Conservation (phyloP, 1,140 invertebrate species). For the Pseudomyrmex concolor region DNA sequence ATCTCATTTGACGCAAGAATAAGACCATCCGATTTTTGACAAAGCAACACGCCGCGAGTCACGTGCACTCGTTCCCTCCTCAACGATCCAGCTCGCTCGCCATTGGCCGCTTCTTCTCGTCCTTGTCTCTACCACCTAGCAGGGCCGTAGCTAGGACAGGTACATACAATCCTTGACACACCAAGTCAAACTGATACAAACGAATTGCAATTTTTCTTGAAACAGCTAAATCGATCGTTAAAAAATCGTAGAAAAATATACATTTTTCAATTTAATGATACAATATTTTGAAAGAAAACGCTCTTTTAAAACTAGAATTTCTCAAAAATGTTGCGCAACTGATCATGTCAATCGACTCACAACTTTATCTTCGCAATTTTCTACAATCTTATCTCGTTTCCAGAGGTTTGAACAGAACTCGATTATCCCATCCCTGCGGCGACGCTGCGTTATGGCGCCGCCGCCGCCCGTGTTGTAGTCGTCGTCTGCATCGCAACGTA, state of each 20-base stretch:
- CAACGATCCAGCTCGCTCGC: slow-evolving; percentile 20
- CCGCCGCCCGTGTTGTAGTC: not conserved
- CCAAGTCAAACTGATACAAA: no score
- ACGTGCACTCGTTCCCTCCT: slow-evolving; percentile 65
- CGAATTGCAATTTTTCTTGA: no score
- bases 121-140: slow-evolving; percentile 14
- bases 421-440: slow-evolving; percentile 9
- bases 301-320: no score
- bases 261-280: not conserved
- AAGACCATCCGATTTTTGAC: slow-evolving; percentile 49
- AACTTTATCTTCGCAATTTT: not conserved
- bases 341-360: not conserved
- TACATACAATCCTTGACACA: no score
- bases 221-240: not conserved
- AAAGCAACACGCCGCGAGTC: slow-evolving; percentile 67
- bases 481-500: not conserved
- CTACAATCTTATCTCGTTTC: not conserved
- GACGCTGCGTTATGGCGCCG: slow-evolving; percentile 24
- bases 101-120: slow-evolving; percentile 60
- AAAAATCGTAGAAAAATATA: not conserved
- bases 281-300: not conserved
- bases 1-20: not conserved
- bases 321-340: no score
- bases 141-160: slow-evolving; percentile 18
- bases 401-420: not conserved